A percentile compares a stretch with the other conserved stretches of the same genome.
Conservation (phyloP, 2,888 invertebrate species). For the Amblyjoppa fuscipennis region DNA sequence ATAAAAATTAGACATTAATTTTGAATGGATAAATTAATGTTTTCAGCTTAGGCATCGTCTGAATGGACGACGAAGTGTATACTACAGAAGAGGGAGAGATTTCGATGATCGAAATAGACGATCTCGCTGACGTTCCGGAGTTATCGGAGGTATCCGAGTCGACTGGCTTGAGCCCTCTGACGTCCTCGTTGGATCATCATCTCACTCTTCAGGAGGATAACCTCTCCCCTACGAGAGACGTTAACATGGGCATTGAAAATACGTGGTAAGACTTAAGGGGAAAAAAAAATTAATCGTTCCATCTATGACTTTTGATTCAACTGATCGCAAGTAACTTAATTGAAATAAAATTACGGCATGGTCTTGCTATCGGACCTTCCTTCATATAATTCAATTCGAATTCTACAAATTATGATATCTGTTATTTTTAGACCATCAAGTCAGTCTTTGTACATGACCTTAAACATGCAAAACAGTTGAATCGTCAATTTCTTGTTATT, state of each 20-base stretch:
- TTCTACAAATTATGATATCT: background rate
- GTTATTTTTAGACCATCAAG: background rate
- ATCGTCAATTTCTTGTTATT: background rate
- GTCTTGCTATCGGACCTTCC: background rate
- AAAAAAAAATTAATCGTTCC: background rate
- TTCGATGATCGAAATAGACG: conserved; percentile 81
- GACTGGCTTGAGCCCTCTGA: conserved; percentile 82
- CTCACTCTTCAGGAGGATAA: conserved; percentile 82
- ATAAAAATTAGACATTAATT: background rate
- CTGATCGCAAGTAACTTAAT: background rate
- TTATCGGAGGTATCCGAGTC: conserved; percentile 81
- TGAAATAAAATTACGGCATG: background rate
- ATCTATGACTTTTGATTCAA: background rate
- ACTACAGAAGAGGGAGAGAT: conserved; percentile 79
- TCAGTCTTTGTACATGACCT: background rate
- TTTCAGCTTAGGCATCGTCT: conserved; percentile 74
- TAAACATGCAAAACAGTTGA: background rate
- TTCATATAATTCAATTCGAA: background rate
- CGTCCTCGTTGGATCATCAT: conserved; percentile 81
- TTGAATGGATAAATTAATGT: conserved; percentile 9
- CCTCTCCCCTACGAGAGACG: conserved; percentile 74
- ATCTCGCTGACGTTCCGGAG: conserved; percentile 78
- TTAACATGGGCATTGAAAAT: conserved; percentile 85
- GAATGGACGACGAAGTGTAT: conserved; percentile 83
- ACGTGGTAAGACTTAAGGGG: conserved; percentile 80